Base-by-base conservation (phyloP, 2,113 vertebrate species). In the Baryphthengus martii region DNA sequence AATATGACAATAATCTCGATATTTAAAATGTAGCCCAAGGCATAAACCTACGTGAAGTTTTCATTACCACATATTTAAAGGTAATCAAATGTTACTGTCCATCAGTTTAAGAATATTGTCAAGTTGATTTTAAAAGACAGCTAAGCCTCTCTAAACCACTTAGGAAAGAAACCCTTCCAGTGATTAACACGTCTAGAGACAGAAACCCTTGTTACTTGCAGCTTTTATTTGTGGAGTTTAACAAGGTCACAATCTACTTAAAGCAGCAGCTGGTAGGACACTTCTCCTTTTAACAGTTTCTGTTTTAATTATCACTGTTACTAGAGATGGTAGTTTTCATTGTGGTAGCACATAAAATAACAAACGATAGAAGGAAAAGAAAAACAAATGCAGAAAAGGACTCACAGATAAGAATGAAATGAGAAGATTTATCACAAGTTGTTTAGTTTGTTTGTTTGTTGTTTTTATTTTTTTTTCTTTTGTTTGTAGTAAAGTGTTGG, bases 11-110 rank as follows among this genome's bases (percentile, higher is more conserved):
- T 61, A 89, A 85, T 40, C 7, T 65, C 62, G 55, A 67, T 53
- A 85, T 92, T 87, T 87, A 89, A 90, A 94, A 85, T 39, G 61
- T 56, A 95, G 88, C 61, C 63, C 39, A 53, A 90, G 77, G 65
- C 82, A 84, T 40, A 91, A 91, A 76, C 33, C 25, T 55, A 81
- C 65, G 91, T 19, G 49, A 78, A 80, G 59, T 77, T 92, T 88
- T 85, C 74, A 83, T 80, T 61, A 75, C 35, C 53, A 21, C 9
- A 6, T 93, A 56, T 68, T 77, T 83, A 92, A 91, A 89, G 40
- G 37, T 85, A 91, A 93, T 86, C 25, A 85, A 84, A 86, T 61
- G 47, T 77, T 91, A 83, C 39, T 74, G 65, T 53, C 67, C 45
- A 65, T 94, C 75, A 79, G 24, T 56, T 84, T 81, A 92, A 78